These are phyloP conservation scores for Platysteira castanea DNA, from an alignment of 2,113 vertebrate species.

Conservation along the genomic window DNA sequence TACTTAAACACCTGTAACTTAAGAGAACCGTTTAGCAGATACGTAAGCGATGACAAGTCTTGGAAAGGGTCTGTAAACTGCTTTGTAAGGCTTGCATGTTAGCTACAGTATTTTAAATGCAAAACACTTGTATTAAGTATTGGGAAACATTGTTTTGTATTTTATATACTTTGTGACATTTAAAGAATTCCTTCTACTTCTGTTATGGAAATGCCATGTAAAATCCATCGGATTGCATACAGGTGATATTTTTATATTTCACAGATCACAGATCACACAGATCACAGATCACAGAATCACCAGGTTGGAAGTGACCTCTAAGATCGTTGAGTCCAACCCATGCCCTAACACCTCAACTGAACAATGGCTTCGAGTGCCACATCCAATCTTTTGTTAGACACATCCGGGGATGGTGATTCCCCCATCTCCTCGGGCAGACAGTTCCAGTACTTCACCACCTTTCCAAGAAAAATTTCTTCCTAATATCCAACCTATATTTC, in stretches of 20 bases:
- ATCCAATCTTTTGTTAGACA: too few relatives aligned
- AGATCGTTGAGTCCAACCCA: too few relatives aligned
- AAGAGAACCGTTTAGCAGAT: not conserved
- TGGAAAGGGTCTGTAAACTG: not conserved
- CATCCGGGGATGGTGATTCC: too few relatives aligned
- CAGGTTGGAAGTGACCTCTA: too few relatives aligned
- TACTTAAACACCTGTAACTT: constrained; percentile 8
- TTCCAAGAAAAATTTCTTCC: too few relatives aligned
- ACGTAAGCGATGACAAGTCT: not conserved
- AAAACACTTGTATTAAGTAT: not conserved
- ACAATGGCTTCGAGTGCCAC: too few relatives aligned
- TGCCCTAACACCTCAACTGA: too few relatives aligned
- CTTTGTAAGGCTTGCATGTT: not conserved
- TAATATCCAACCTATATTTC: too few relatives aligned
- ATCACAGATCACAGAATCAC: too few relatives aligned
- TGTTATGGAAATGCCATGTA: not conserved
- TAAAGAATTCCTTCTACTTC: constrained; percentile 16
- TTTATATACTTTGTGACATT: not conserved
- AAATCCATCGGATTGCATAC: not conserved
- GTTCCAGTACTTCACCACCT: too few relatives aligned
- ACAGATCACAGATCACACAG: too few relatives aligned
- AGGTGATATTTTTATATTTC: constrained; percentile 36
- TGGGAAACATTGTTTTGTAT: not conserved
- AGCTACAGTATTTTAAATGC: not conserved
- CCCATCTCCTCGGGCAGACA: too few relatives aligned